These are phyloP conservation scores for Drosophila nigromelanica DNA, from an alignment of 1,140 invertebrate genomes.

Conservation along the genomic window DNA sequence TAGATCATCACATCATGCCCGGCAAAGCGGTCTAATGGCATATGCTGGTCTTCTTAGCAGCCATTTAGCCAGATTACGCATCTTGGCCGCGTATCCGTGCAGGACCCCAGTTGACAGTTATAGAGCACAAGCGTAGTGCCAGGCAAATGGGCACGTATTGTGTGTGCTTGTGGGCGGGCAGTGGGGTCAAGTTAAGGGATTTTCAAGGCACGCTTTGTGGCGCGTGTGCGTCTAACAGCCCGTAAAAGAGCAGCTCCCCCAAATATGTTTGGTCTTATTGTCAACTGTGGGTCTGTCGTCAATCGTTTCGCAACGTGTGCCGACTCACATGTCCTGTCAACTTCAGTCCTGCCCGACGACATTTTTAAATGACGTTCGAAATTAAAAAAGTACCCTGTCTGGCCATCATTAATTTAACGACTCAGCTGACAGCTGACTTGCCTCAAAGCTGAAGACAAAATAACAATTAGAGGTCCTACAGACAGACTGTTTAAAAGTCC, in stretches of 20 bases:
- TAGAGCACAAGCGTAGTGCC: slow-evolving; percentile 10
- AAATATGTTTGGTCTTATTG: slow-evolving; percentile 5
- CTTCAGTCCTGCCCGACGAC: slow-evolving; percentile 10
- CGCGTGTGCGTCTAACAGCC: slow-evolving; percentile 39
- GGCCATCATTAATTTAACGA: slow-evolving; percentile 67
- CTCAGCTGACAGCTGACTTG: slow-evolving; percentile 7
- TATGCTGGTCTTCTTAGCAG: background rate
- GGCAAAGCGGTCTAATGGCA: background rate
- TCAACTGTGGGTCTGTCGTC: slow-evolving; percentile 4
- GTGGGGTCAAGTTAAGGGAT: background rate
- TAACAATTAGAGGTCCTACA: background rate
- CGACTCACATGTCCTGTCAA: slow-evolving; percentile 38
- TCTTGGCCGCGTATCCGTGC: background rate
- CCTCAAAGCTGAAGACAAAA: background rate
- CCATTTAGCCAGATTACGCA: background rate
- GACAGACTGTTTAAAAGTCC: no score
- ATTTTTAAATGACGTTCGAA: slow-evolving; percentile 16
- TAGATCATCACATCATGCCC: background rate
- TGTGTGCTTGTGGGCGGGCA: background rate
- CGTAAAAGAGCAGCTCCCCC: slow-evolving; percentile 20
- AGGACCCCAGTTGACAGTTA: slow-evolving; percentile 5
- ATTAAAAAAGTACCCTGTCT: slow-evolving; percentile 57
- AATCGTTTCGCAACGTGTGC: slow-evolving; percentile 13
- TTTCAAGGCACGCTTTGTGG: slow-evolving; percentile 17
- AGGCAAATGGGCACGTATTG: slow-evolving; percentile 17